Evolutionary conservation across 1,140 invertebrate genomes (phyloP).

Genomic region (Aricia agestis): DNA sequence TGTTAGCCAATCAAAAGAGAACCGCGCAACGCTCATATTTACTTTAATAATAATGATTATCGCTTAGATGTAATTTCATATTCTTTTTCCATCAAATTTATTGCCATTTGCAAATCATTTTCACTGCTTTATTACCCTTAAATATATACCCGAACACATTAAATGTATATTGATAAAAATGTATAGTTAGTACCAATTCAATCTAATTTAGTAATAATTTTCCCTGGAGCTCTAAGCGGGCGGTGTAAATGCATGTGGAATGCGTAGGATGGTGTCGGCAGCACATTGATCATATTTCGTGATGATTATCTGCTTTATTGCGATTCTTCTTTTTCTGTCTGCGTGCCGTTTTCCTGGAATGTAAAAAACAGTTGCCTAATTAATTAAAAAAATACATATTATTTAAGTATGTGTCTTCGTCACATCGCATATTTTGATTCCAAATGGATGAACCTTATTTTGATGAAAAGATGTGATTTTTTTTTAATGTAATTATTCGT

Average conservation of each 20-base stretch:
- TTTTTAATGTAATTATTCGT: no score
- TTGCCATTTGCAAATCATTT: not conserved
- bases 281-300: not conserved
- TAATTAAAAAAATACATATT: not conserved
- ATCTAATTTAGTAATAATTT: not conserved
- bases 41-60: not conserved
- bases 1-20: no score
- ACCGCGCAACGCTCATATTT: not conserved
- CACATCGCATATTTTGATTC: no score
- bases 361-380: not conserved
- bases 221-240: not conserved
- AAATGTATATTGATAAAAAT: slow-evolving; percentile 5
- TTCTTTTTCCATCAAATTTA: no score
- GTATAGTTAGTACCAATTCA: not conserved
- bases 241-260: slow-evolving; percentile 20
- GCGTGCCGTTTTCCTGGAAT: slow-evolving; percentile 9
- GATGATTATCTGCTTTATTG: not conserved
- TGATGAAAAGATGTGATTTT: no score
- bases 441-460: no score
- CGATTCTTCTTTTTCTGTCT: not conserved
- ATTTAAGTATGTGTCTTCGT: no score
- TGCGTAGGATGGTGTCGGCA: not conserved
- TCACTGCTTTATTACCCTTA: not conserved
- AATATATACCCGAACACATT: slow-evolving; percentile 11
- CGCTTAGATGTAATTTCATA: no score